Conservation (phyloP, 2,113 vertebrate species). For the Cathartes aura region DNA sequence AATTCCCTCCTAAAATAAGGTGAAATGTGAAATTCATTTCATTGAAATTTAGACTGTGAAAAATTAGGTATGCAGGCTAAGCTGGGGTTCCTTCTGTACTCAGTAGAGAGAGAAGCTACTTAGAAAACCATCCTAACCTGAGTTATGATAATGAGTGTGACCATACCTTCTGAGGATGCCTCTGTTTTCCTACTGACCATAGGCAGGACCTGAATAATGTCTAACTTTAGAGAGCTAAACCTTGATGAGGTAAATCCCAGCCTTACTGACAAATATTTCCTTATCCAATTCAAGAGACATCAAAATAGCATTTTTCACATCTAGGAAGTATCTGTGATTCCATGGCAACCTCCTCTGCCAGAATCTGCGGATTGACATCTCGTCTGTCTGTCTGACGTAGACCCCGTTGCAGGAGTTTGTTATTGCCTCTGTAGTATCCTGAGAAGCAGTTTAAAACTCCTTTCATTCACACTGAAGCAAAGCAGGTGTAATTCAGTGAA, state of each 20-base stretch:
- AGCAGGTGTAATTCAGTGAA: not conserved
- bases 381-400: not conserved
- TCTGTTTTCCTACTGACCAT: not conserved
- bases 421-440: not conserved
- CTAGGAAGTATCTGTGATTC: not conserved
- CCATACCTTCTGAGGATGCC: not conserved
- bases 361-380: not conserved
- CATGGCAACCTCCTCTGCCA: conserved; percentile 1
- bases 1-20: not conserved
- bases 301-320: conserved; percentile 33
- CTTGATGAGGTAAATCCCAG: not conserved
- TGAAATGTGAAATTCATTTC: not conserved
- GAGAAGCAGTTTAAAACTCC: not conserved
- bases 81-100: not conserved
- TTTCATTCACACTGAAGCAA: not conserved
- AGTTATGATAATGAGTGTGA: fast-evolving
- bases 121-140: not conserved
- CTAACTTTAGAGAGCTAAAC: not conserved
- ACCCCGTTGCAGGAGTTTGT: not conserved
- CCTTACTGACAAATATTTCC: not conserved
- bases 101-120: not conserved
- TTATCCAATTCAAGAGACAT: not conserved
- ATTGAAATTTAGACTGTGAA: not conserved
- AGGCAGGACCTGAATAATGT: not conserved
- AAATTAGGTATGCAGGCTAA: not conserved